Evolutionary conservation across 2,113 vertebrate species (phyloP), one percentile per base, ranked within the genome.

Genomic region (Catagonus wagneri): DNA sequence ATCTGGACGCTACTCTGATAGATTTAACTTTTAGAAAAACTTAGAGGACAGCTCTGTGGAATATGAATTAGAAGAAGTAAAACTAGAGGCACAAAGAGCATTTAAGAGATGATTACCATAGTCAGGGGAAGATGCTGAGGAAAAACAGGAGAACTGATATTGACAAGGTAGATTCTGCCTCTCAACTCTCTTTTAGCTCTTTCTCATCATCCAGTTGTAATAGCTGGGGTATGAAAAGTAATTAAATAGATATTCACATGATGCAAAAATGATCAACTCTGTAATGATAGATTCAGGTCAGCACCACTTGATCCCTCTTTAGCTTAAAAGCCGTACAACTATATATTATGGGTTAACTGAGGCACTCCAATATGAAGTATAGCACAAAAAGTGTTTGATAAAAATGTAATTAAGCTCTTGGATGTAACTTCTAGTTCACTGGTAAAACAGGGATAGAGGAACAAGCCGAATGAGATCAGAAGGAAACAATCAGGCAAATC

Each of bases 1-100:
- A 74, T 86, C 23, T 83, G 27, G 52, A 36, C 72, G 94, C 0
- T 17, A 16, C 29, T 80, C 34, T 83, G 20, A 52, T 60, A 76
- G 14, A 74, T 36, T 92, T 76, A 76, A 76, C 50, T 95, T 95
- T 34, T 83, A 74, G 90, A 86, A 75, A 93, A 29, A 25, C 25
- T 29, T 69, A 19, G 76, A 69, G 71, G 50, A 76, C n/a, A 69
- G 16, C 7, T 60, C 50, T 75, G 3, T 92, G 58, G 15, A 58
- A 13, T 4, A 27, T 71, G 36, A 71, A 32, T 71, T 63, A 63
- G 54, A 90, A 85, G 32, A 36, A 1, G 0, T 14, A 86, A 89
- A 12, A 93, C 13, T 17, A 81, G 68, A 50, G 22, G 13, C 34
- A 75, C 1, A 74, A 23, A 78, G 34, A 68, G 56, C 11, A 56